A percentile compares a stretch with the other conserved stretches of the same genome.
These are phyloP conservation scores for Brotogeris chrysoptera DNA, from an alignment of 2,797 vertebrate genomes.

Conservation along the genomic window DNA sequence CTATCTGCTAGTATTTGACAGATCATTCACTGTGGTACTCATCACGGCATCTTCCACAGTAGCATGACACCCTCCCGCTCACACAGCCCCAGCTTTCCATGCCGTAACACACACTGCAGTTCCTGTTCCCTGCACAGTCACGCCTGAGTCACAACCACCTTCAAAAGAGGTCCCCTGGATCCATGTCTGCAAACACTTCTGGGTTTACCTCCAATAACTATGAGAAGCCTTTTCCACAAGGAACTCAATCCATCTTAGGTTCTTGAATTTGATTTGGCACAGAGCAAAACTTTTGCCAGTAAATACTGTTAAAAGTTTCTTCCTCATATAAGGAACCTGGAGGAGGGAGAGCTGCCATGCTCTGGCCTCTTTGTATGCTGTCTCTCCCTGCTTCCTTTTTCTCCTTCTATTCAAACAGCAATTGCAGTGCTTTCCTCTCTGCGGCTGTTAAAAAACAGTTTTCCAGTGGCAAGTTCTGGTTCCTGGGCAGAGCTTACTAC, in stretches of 20 bases:
- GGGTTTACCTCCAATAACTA: neutral
- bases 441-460: neutral
- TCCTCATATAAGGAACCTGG: neutral
- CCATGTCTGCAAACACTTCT: neutral
- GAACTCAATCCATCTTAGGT: neutral
- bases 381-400: neutral
- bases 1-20: neutral
- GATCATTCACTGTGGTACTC: neutral
- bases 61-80: neutral
- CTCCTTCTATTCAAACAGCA: neutral
- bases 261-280: neutral
- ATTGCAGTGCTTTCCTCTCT: neutral
- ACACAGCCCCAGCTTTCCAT: neutral
- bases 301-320: neutral
- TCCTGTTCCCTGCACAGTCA: neutral
- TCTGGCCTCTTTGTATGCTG: neutral
- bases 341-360: neutral
- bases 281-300: neutral
- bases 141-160: neutral
- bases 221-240: neutral
- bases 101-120: rapidly evolving
- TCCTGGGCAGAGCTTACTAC: neutral
- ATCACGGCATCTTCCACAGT: rapidly evolving
- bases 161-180: neutral
- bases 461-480: neutral